Evolutionary conservation across 1,140 invertebrate genomes (phyloP), one percentile per base, ranked within the genome.

Genomic region (Brachionus paranguensis): DNA sequence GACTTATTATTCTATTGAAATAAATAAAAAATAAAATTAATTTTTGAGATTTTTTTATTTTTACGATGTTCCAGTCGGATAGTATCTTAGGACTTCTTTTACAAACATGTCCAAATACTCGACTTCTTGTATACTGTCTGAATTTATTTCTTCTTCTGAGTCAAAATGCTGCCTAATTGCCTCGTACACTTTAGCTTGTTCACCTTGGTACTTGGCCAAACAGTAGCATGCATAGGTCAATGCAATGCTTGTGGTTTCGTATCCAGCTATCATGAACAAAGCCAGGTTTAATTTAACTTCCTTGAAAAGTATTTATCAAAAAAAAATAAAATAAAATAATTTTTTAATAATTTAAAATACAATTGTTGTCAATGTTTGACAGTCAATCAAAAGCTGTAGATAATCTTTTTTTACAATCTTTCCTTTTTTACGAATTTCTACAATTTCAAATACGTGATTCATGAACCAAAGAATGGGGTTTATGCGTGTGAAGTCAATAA

Each of bases 201-300:
- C 87, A 8, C 90, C 87, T 20, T 86, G 89, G 86, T 91, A 88
- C 8, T 85, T 86, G 7, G 90, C 88, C 83, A 92, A 87, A 84
- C 90, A 87, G 85, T 90, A 90, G 74, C 89, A 87, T 11, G 89
- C 86, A 85, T 89, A 91, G 3, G 88, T 87, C 6, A 92, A 83
- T 0, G 89, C 87, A 7, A 87, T 90, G 47, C 90, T 88, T 0
- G 90, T 91, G 2, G 91, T 91, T 84, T 89, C 88, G 74, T 88
- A 89, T 0, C 88, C 88, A 60, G 88, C 88, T 76, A 89, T 72
- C 12, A 89, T 85, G 65, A 89, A 89, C 17, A 89, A 74, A 2
- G 88, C 78, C 10, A 86, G 85, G 37, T 88, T 87, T 14, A 86
- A 85, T 20, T 86, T 86, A 1, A 88, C 85, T 84, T 88, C 88